A percentile compares a stretch with the other conserved stretches of the same genome.
phyloP scores from a whole-genome alignment of 1,140 invertebrate genomes.

The Zaprionus kolodkinae region DNA sequence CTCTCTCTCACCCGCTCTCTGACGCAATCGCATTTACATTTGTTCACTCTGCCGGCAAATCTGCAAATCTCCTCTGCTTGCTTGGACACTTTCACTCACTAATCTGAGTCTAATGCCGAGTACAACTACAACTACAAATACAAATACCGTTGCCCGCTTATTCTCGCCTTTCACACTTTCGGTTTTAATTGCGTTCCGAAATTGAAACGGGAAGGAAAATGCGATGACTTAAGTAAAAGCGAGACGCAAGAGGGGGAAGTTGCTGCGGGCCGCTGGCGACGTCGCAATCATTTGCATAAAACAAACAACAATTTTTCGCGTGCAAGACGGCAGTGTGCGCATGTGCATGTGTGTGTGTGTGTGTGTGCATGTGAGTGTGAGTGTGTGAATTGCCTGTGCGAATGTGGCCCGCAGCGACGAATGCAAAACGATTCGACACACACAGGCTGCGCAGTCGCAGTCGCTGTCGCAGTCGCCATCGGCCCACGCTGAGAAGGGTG shows the following conservation, averaged over 20 bases:
- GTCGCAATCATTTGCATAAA: constrained; percentile 76
- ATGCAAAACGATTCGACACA: constrained; percentile 69
- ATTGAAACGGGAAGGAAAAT: constrained; percentile 40
- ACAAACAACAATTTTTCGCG: constrained; percentile 79
- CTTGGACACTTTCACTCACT: constrained; percentile 43
- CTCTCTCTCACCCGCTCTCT: not conserved
- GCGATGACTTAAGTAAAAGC: constrained; percentile 25
- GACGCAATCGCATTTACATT: constrained; percentile 2
- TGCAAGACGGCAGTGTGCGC: constrained; percentile 43
- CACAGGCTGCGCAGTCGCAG: constrained; percentile 34
- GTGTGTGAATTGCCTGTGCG: constrained; percentile 48
- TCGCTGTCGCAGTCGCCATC: not conserved
- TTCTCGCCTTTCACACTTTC: constrained; percentile 69
- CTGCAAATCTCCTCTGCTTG: not conserved
- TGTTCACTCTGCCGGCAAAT: not conserved
- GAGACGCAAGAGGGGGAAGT: not conserved
- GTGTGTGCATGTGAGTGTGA: constrained; percentile 43
- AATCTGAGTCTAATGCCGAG: constrained; percentile 29
- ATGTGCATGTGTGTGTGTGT: constrained; percentile 32
- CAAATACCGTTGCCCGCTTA: not conserved
- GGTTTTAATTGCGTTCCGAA: constrained; percentile 70
- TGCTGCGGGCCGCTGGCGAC: constrained; percentile 47
- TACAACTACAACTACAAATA: not conserved
- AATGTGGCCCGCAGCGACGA: constrained; percentile 68
- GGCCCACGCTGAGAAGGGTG: constrained; percentile 28